Conservation (phyloP, 2,113 vertebrate species). For the Gallinago undulata region DNA sequence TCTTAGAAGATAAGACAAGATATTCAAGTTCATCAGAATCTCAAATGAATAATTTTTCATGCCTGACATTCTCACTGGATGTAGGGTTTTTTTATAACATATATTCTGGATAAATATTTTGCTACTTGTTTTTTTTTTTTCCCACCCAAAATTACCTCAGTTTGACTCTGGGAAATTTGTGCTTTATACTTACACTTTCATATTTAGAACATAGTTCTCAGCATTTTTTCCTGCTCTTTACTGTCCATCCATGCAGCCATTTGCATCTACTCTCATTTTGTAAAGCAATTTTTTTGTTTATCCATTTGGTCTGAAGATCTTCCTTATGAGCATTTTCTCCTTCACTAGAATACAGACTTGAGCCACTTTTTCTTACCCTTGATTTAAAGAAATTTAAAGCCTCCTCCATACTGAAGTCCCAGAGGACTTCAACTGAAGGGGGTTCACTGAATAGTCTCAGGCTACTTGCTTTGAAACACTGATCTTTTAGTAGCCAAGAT, state of each 20-base stretch:
- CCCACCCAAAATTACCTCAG: fast-evolving
- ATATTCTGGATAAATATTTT: not conserved
- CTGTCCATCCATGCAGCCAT: not conserved
- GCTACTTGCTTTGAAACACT: not conserved
- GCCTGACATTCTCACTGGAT: not conserved
- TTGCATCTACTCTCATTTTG: not conserved
- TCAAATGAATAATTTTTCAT: not conserved
- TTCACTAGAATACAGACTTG: not conserved
- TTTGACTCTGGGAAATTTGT: not conserved
- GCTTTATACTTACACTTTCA: not conserved
- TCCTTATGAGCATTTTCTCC: not conserved
- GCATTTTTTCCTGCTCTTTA: not conserved
- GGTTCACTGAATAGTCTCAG: not conserved
- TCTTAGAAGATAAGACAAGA: not conserved
- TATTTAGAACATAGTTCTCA: not conserved
- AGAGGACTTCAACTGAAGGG: not conserved
- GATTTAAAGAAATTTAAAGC: not conserved
- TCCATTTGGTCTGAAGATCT: not conserved
- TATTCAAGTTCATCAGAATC: not conserved
- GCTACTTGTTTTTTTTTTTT: not conserved
- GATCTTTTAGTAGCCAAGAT: not conserved
- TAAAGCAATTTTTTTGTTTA: not conserved
- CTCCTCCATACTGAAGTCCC: not conserved
- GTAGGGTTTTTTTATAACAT: not conserved
- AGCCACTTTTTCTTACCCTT: not conserved